Evolutionary conservation across 2,888 invertebrate genomes (phyloP).

Genomic region (Masnerella sp.): DNA sequence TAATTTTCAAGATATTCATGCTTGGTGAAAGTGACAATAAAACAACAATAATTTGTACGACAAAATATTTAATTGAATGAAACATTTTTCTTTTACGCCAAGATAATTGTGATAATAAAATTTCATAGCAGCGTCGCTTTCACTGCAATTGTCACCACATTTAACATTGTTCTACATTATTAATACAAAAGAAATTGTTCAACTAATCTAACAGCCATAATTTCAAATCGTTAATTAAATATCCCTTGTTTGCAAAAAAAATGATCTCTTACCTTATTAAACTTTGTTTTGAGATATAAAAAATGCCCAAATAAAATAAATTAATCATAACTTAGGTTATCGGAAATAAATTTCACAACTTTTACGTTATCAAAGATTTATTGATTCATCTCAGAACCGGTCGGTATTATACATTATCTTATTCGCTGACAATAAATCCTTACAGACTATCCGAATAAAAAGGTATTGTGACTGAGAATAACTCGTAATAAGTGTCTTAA

Average conservation of each 20-base stretch:
- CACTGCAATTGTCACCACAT: not conserved
- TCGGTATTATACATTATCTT: not conserved
- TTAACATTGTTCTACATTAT: no score
- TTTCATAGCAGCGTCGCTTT: not conserved
- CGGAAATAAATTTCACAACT: no score
- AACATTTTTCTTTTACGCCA: not conserved
- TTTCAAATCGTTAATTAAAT: not conserved
- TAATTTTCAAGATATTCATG: constrained; percentile 2
- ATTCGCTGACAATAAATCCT: not conserved
- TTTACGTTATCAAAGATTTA: not conserved
- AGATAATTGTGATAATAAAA: not conserved
- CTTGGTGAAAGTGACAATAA: constrained; percentile 4
- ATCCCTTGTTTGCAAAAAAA: not conserved
- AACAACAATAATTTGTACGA: not conserved
- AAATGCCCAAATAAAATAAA: no score
- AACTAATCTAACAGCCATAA: no score
- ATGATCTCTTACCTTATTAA: no score
- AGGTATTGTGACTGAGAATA: not conserved
- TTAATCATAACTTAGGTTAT: no score
- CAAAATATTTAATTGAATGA: not conserved
- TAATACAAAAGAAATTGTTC: not conserved
- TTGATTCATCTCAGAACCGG: not conserved
- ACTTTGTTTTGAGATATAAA: no score
- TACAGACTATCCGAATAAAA: not conserved
- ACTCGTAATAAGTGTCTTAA: not conserved